Conservation (phyloP, 2,113 vertebrate genomes). For the Mastomys natalensis region DNA sequence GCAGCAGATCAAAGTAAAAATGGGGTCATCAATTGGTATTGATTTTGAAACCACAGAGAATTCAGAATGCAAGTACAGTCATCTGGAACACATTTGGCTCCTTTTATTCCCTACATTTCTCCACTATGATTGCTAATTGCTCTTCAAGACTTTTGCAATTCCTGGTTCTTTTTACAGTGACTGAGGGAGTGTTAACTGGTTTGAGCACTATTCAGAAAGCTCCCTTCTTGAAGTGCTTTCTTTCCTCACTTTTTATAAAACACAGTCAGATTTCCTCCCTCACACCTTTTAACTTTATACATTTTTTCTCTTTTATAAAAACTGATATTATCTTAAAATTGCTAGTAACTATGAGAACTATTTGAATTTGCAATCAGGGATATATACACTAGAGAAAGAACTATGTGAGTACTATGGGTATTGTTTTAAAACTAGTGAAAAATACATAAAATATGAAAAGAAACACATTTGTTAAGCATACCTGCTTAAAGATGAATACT, state of each 20-base stretch:
- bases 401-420: accelerated
- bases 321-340: not conserved
- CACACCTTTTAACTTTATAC: not conserved
- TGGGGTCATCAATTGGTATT: not conserved
- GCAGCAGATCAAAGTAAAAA: not conserved
- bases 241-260: not conserved
- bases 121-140: not conserved
- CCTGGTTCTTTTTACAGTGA: not conserved
- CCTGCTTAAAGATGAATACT: not conserved
- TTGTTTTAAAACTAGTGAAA: not conserved
- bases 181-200: not conserved
- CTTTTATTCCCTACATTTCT: not conserved
- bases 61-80: not conserved
- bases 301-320: not conserved
- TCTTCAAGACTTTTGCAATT: not conserved
- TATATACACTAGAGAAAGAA: no score
- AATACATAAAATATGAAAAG: not conserved
- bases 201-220: not conserved
- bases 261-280: not conserved
- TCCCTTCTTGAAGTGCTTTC: not conserved
- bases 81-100: not conserved
- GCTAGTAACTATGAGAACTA: not conserved
- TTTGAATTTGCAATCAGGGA: not conserved
- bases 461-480: not conserved
- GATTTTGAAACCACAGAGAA: constrained; percentile 29